Percentiles rank a stretch among this genome's conserved stretches.
phyloP scores from a whole-genome alignment of 1,140 invertebrate species.

The Argopecten irradians region DNA sequence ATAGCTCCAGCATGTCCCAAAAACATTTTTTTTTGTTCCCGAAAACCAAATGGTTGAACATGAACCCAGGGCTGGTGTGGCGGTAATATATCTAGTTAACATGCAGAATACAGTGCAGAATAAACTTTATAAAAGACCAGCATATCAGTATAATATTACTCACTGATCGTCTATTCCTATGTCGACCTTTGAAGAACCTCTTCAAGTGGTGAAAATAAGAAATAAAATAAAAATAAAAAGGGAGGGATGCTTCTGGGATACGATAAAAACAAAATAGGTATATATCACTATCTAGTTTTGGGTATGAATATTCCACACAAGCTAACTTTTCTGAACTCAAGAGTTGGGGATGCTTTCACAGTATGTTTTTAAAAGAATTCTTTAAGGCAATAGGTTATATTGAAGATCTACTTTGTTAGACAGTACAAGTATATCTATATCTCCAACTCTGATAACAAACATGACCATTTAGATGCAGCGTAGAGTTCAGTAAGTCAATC shows the following conservation, averaged over 20 bases:
- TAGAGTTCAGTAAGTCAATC: too few relatives aligned
- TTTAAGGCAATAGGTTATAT: too few relatives aligned
- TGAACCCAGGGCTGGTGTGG: conserved; percentile 19
- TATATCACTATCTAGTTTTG: neutral
- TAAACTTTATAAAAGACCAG: neutral
- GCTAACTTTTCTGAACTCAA: neutral
- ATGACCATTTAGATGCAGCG: too few relatives aligned
- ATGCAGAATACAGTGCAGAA: conserved; percentile 7
- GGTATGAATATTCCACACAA: neutral
- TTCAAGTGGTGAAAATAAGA: conserved; percentile 30
- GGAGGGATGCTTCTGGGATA: neutral
- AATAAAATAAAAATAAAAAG: neutral
- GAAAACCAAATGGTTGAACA: neutral
- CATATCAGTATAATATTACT: conserved; percentile 38
- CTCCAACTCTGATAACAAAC: too few relatives aligned
- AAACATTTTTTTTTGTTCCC: neutral
- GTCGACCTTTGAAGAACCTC: conserved; percentile 47
- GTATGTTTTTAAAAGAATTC: neutral
- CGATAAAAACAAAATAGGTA: neutral
- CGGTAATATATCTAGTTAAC: neutral
- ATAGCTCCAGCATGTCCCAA: neutral
- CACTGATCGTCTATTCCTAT: conserved; percentile 47
- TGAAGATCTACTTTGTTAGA: too few relatives aligned
- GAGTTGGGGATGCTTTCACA: neutral
- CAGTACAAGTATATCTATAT: too few relatives aligned